Base-by-base conservation (phyloP, 2,888 invertebrate species). In the Isotomurus palustris region DNA sequence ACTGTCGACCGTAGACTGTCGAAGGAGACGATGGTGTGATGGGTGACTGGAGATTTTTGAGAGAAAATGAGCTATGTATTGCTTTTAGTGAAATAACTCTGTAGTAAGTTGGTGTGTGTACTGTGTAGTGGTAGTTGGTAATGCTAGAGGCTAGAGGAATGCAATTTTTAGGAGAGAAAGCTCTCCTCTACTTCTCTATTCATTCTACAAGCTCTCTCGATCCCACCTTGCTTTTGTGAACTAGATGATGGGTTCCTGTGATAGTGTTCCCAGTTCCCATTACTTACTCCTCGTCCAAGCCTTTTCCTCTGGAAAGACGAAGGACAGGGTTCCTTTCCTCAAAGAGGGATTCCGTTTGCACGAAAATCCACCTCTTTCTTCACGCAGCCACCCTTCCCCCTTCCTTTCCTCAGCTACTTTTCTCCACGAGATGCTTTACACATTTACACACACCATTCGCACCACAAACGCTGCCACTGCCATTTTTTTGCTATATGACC, bases 321-420 rank as follows among this genome's bases (percentile, higher is more conserved):
- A 14, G 38, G 19, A 38, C 38, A n/a, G 14, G 38, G 38, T 38
- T n/a, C n/a, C n/a, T n/a, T 38, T 38, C 38, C 38, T 38, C 14
- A 5, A 38, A 19, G 38, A 38, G 38, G 38, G 38, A 38, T 38
- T 38, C 38, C n/a, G 38, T 38, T 38, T 38, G 14, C 17, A 38
- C 19, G 47, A 27, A 47, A 27, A 47, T 47, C 47, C 28, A 47
- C 47, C 47, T 47, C 43, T 21, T 38, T 38, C 21, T 43, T 19
- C 32, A 49, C 48, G 48, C 48, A 49, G 48, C 6, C 35, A 17
- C 24, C 28, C 3, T 24, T 14, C 24, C 5, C 4, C 47, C 48
- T 4, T n/a, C n/a, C 5, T 19, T 38, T 38, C 4, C n/a, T 38
- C 38, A 5, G n/a, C n/a, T 17, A 14, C 32, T 14, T 38, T 17